Evolutionary conservation across 2,113 vertebrate species (phyloP), one percentile per base, ranked within the genome.

Genomic region (rabbit (Oryctolagus cuniculus)): DNA sequence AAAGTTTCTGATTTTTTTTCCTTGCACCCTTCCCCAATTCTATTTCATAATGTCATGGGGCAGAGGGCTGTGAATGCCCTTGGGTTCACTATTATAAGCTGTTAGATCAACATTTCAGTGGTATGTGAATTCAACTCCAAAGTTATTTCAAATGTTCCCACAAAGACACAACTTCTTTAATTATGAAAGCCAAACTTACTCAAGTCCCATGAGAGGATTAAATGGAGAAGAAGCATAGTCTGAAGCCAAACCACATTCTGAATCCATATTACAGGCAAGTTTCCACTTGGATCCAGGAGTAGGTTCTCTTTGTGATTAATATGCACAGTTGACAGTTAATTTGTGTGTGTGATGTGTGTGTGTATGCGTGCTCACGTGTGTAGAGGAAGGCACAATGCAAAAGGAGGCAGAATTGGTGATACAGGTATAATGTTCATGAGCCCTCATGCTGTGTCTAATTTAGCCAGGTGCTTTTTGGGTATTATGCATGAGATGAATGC

Each of bases 131-230:
- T 79, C 27, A 38, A 79, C 89, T 83, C 15, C 31, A 74, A 87
- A 89, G 38, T 92, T 94, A 89, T 94, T 96, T 96, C 67, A 81
- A 25, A 72, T 95, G 72, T 92, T 96, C 36, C 85, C 77, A 72
- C 75, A 93, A 87, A 93, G 83, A 83, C 74, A 78, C 22, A 91
- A 58, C 49, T 91, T 89, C 64, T 96, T 93, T 86, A 93, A 79
- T 94, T 95, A 89, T 93, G 92, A 84, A 96, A 95, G 87, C 63
- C 34, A 36, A 89, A 81, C 36, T 66, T 92, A 87, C 53, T 92
- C 74, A 93, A 95, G 49, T 89, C 73, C 34, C 63, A 79, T 78
- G 87, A 89, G 79, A 93, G 74, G 88, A 85, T 89, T 94, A 93
- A 81, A 19, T 72, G 36, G 72, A n/a, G 66, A 90, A 85, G 36